phyloP scores from a whole-genome alignment of 2,113 vertebrate genomes.

The Patagioenas fasciata region DNA sequence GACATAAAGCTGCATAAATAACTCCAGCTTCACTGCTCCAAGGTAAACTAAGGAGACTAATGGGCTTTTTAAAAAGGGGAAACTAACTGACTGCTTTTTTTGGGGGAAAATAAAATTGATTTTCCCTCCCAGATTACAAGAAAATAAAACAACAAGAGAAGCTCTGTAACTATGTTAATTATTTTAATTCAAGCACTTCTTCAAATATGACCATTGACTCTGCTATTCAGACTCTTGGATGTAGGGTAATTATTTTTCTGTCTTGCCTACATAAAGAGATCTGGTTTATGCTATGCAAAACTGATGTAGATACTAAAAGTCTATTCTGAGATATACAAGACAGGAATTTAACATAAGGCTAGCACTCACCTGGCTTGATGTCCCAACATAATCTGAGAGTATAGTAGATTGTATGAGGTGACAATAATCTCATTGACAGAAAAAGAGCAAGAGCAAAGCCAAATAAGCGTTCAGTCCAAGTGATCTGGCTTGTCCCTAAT shows the following conservation, averaged over 20 bases:
- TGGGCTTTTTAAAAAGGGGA: background rate
- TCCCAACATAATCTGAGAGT: background rate
- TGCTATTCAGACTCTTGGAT: background rate
- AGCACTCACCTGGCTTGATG: background rate
- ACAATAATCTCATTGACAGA: background rate
- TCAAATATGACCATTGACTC: background rate
- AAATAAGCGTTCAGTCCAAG: background rate
- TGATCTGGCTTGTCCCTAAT: background rate
- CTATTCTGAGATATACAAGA: background rate
- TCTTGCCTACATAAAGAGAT: background rate
- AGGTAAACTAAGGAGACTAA: conserved; percentile 4
- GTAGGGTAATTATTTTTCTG: conserved; percentile 20
- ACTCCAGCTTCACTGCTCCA: background rate
- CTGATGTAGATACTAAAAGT: background rate
- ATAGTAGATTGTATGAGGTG: background rate
- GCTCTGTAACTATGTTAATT: background rate
- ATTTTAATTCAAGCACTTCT: background rate
- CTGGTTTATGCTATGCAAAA: background rate
- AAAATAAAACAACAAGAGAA: background rate
- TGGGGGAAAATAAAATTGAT: background rate
- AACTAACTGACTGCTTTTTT: background rate
- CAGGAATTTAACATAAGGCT: background rate
- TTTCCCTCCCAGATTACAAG: background rate
- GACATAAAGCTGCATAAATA: conserved; percentile 10
- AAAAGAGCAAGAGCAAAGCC: background rate